Evolutionary conservation across 64 coral and sea anemone species (phyloP).

Genomic region (Stichodactyla mertensii): DNA sequence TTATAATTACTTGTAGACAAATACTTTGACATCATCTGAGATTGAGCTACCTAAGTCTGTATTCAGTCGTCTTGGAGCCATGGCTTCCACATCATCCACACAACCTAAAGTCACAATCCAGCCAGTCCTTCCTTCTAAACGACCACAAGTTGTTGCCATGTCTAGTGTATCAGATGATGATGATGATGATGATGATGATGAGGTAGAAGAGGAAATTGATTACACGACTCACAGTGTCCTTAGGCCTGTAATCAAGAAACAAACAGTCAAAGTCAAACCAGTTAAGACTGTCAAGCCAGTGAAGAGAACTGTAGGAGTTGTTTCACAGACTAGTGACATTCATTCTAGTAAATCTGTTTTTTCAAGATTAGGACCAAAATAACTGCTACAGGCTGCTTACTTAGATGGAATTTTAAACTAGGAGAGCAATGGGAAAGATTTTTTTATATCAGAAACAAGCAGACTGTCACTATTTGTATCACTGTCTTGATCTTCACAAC

Average conservation of each 20-base stretch:
- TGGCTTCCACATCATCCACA: conserved; percentile 16
- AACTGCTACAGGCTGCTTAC: neutral
- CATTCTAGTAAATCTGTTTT: conserved; percentile 36
- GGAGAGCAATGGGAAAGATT: too few species aligned
- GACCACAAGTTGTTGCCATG: neutral
- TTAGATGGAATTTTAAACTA: neutral
- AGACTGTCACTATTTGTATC: too few species aligned
- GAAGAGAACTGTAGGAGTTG: conserved; percentile 38
- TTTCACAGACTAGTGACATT: conserved; percentile 7
- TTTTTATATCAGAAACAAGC: too few species aligned
- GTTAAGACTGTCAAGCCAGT: conserved; percentile 55
- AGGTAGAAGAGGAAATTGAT: conserved; percentile 21
- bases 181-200: neutral
- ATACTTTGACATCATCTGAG: conserved; percentile 1
- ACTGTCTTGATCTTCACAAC: neutral
- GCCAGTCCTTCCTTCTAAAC: conserved; percentile 35
- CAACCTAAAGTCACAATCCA: conserved; percentile 30
- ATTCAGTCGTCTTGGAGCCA: conserved; percentile 45
- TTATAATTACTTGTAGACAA: conserved; percentile 13
- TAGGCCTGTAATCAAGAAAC: conserved; percentile 22
- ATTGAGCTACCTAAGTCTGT: conserved; percentile 8
- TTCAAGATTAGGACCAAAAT: conserved; percentile 38
- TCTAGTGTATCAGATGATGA: conserved; percentile 2
- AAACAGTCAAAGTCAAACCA: conserved; percentile 37
- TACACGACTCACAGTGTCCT: conserved; percentile 56